A percentile compares a stretch with the other conserved stretches of the same genome.
Conservation (phyloP, 2,113 vertebrate genomes). For the Plecotus auritus region DNA sequence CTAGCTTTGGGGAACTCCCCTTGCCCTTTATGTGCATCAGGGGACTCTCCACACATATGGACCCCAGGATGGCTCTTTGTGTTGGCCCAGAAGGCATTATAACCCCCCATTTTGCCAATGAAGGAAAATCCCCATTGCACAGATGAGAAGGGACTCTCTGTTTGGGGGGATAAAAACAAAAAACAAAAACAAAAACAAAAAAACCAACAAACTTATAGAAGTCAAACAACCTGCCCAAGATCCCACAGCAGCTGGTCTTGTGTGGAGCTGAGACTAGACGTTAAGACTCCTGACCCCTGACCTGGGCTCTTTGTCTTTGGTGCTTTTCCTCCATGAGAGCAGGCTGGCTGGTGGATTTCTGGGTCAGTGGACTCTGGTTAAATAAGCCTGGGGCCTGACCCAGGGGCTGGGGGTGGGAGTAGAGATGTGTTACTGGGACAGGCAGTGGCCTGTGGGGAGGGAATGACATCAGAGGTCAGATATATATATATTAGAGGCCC, state of each 20-base stretch:
- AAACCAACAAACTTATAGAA: constrained; percentile 4
- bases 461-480: background rate
- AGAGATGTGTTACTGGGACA: background rate
- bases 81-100: background rate
- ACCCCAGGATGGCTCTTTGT: background rate
- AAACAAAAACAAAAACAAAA: constrained; percentile 20
- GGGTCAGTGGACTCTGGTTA: background rate
- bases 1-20: background rate
- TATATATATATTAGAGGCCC: background rate
- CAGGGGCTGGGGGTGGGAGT: background rate
- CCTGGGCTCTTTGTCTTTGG: background rate
- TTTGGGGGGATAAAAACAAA: background rate
- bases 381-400: background rate
- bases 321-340: background rate
- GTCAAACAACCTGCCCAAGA: background rate
- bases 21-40: background rate
- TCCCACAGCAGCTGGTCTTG: background rate
- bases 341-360: background rate
- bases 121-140: background rate
- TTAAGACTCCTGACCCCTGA: background rate
- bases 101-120: background rate
- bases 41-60: background rate
- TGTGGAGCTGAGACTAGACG: background rate
- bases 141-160: background rate
- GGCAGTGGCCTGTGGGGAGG: background rate